These are phyloP conservation scores for Hemicordylus capensis DNA, from an alignment of 2,113 vertebrate genomes.

Conservation along the genomic window DNA sequence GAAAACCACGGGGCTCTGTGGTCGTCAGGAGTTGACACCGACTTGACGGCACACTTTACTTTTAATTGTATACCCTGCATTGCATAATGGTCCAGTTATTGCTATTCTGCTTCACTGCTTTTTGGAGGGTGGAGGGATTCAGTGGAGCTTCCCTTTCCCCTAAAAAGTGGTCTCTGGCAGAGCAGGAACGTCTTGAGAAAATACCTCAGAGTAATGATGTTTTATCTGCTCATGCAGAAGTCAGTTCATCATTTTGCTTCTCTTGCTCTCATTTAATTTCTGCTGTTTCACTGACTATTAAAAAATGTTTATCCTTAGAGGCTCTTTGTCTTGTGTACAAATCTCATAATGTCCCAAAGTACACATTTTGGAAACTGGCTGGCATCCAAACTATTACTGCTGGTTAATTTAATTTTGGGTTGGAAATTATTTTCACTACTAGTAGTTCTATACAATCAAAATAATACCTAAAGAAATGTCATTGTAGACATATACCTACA, in stretches of 20 bases:
- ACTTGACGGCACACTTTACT: too few species aligned
- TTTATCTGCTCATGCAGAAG: background rate
- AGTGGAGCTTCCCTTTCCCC: background rate
- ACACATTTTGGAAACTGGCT: rapidly evolving
- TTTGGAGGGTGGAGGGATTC: background rate
- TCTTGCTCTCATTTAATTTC: background rate
- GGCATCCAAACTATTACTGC: rapidly evolving
- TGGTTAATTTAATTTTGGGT: background rate
- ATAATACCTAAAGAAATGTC: rapidly evolving
- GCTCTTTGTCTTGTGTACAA: background rate
- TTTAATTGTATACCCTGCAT: background rate
- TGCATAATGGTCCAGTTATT: background rate
- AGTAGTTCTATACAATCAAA: rapidly evolving
- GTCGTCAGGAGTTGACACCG: too few species aligned
- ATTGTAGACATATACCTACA: background rate
- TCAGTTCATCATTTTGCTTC: background rate
- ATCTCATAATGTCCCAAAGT: background rate
- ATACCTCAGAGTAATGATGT: background rate
- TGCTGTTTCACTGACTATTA: background rate
- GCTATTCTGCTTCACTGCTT: background rate
- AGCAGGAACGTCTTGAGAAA: background rate
- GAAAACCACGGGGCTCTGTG: too few species aligned
- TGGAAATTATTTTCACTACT: background rate
- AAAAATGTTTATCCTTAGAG: background rate
- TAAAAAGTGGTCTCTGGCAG: background rate